Percentiles rank a stretch among this genome's conserved stretches.
These are phyloP conservation scores for Bombus terrestris DNA, from an alignment of 1,140 invertebrate species.

Conservation along the genomic window DNA sequence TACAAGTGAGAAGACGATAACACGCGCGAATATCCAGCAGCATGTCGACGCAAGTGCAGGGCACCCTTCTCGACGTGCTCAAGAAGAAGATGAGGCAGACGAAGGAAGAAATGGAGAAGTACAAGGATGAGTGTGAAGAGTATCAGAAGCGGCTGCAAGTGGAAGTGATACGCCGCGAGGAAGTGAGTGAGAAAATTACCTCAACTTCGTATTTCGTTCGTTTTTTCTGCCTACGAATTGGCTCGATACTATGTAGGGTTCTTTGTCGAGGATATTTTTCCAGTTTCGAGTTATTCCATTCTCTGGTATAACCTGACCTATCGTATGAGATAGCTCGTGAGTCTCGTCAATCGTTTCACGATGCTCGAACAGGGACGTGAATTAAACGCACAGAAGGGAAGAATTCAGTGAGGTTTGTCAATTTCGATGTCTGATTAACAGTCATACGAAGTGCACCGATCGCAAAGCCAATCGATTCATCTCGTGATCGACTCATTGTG, in stretches of 20 bases:
- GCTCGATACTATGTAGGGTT: slow-evolving; percentile 9
- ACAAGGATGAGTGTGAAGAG: slow-evolving; percentile 97
- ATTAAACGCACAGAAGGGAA: not conserved
- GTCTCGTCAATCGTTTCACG: not conserved
- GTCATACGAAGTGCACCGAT: not conserved
- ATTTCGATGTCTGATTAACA: not conserved
- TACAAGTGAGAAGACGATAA: slow-evolving; percentile 41
- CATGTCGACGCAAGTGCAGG: slow-evolving; percentile 94
- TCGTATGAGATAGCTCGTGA: not conserved
- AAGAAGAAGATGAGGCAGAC: slow-evolving; percentile 99
- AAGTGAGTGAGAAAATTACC: slow-evolving; percentile 88
- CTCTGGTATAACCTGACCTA: not conserved
- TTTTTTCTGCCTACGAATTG: slow-evolving; percentile 25
- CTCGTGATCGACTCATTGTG: not conserved
- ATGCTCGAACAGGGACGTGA: not conserved
- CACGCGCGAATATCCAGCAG: slow-evolving; percentile 68
- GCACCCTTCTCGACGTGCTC: slow-evolving; percentile 95
- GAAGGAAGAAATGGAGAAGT: slow-evolving; percentile 98
- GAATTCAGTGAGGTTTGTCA: not conserved
- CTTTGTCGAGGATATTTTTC: slow-evolving; percentile 1
- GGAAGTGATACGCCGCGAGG: slow-evolving; percentile 95
- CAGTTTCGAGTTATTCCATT: not conserved
- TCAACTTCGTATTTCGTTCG: slow-evolving; percentile 14
- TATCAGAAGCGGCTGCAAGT: slow-evolving; percentile 94
- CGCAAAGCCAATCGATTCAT: not conserved